Conservation (phyloP, 2,888 invertebrate species). For the Quadriops clusia region DNA sequence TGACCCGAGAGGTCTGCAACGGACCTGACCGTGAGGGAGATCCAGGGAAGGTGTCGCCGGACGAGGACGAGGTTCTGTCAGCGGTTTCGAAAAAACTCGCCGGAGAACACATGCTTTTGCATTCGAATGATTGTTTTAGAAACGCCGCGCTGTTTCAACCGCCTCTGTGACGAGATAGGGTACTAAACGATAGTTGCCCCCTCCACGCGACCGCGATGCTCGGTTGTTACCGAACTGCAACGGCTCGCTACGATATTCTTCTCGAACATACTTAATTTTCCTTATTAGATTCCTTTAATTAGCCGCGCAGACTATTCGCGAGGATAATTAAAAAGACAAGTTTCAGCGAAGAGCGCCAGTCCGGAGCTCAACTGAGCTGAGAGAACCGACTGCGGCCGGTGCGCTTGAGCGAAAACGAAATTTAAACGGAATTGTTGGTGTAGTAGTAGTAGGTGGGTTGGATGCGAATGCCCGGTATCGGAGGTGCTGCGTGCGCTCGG, state of each 20-base stretch:
- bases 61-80: too few species aligned
- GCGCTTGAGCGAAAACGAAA: too few species aligned
- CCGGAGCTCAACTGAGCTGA: too few species aligned
- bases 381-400: too few species aligned
- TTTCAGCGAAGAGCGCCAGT: neutral
- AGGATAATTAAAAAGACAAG: neutral
- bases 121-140: constrained; percentile 22
- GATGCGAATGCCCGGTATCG: too few species aligned
- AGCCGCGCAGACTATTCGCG: constrained; percentile 7
- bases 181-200: constrained; percentile 28
- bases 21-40: too few species aligned
- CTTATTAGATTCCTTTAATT: constrained; percentile 17
- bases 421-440: neutral
- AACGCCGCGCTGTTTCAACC: constrained; percentile 22
- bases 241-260: constrained; percentile 29
- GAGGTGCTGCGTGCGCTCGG: too few species aligned
- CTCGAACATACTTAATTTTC: constrained; percentile 19
- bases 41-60: too few species aligned
- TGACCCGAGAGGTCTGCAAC: too few species aligned
- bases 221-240: constrained; percentile 26
- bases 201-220: constrained; percentile 21
- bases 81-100: constrained; percentile 6
- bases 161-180: constrained; percentile 24
- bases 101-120: constrained; percentile 19
- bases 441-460: neutral